Evolutionary conservation across 2,797 vertebrate species (phyloP).

Genomic region (Ptychobarbus kaznakovi): DNA sequence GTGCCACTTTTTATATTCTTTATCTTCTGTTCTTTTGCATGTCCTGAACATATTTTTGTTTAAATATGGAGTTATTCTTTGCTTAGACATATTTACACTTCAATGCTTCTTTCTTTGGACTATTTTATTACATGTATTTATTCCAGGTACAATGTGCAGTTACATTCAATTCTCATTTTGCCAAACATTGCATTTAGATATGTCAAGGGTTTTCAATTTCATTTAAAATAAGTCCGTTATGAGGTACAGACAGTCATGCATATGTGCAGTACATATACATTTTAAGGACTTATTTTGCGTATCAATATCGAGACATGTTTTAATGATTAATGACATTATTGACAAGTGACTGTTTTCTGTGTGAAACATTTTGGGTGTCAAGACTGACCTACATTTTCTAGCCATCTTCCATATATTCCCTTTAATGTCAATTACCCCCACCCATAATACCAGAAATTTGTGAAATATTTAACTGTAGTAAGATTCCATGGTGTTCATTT

Average conservation of each 20-base stretch:
- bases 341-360: conserved; percentile 73
- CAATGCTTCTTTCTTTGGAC: conserved; percentile 67
- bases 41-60: conserved; percentile 64
- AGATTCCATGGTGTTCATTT: conserved; percentile 83
- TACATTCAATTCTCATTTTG: conserved; percentile 73
- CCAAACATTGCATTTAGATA: conserved; percentile 76
- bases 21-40: conserved; percentile 76
- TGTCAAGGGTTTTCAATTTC: conserved; percentile 43
- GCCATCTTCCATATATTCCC: conserved; percentile 70
- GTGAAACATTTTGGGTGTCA: conserved; percentile 76
- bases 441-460: conserved; percentile 69
- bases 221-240: conserved; percentile 64
- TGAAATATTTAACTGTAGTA: conserved; percentile 75
- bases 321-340: conserved; percentile 75
- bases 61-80: conserved; percentile 62
- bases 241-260: conserved; percentile 71
- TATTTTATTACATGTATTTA: conserved; percentile 65
- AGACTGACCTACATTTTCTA: conserved; percentile 76
- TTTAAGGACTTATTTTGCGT: conserved; percentile 87
- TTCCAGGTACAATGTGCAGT: conserved; percentile 62
- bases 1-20: conserved; percentile 73
- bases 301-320: conserved; percentile 81
- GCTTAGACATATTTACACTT: conserved; percentile 59
- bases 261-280: conserved; percentile 81
- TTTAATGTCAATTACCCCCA: conserved; percentile 65